phyloP scores from a whole-genome alignment of 2,888 invertebrate species.

The Acronicta alni region DNA sequence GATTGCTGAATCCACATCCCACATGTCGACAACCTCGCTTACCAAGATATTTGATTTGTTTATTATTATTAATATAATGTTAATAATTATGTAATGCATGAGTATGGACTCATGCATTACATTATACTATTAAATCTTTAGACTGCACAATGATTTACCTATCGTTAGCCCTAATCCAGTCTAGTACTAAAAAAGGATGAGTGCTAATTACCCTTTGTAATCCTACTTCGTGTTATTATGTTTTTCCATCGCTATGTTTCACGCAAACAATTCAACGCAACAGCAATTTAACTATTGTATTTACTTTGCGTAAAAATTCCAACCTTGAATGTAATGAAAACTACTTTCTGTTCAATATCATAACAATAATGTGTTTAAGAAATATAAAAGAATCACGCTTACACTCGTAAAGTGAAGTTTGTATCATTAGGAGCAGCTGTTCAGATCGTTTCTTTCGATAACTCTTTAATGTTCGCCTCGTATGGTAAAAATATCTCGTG shows the following conservation, averaged over 20 bases:
- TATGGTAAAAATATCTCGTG: conserved; percentile 75
- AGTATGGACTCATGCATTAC: no score
- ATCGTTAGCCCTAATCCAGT: no score
- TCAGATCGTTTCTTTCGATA: conserved; percentile 66
- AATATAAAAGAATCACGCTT: conserved; percentile 41
- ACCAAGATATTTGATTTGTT: no score
- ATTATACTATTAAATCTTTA: no score
- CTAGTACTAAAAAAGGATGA: background rate
- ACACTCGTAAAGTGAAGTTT: conserved; percentile 57
- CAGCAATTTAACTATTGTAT: conserved; percentile 14
- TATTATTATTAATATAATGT: no score
- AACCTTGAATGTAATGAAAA: conserved; percentile 47
- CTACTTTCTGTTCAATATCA: conserved; percentile 50
- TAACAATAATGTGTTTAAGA: conserved; percentile 43
- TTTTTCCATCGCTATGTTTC: background rate
- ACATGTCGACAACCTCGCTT: no score
- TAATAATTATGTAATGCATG: no score
- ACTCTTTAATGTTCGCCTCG: conserved; percentile 73
- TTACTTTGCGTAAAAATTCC: conserved; percentile 27
- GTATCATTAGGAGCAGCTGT: conserved; percentile 70
- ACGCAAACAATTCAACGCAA: conserved; percentile 6
- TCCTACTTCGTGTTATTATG: background rate
- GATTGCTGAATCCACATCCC: no score
- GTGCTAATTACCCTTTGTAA: background rate
- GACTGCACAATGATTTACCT: no score